Conservation (phyloP, 2,113 vertebrate species). For the Chlamydotis undulata region DNA sequence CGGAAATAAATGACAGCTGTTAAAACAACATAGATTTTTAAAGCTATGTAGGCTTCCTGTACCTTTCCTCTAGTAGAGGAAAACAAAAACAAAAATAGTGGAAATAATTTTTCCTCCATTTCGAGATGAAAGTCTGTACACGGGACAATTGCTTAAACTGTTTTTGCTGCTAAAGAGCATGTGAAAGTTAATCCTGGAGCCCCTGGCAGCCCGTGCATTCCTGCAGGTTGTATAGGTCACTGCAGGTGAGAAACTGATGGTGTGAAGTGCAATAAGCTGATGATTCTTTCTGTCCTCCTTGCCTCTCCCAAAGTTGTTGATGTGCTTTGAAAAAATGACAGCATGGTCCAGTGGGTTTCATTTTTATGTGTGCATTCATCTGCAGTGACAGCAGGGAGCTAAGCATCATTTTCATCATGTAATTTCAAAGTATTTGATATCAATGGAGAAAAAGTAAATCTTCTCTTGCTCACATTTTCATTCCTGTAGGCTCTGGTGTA, state of each 20-base stretch:
- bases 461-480: background rate
- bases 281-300: background rate
- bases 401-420: background rate
- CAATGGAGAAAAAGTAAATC: background rate
- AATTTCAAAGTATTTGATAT: background rate
- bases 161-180: background rate
- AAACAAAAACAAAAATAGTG: background rate
- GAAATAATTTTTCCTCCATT: background rate
- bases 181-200: background rate
- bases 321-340: background rate
- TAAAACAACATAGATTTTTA: background rate
- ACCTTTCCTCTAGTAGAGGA: background rate
- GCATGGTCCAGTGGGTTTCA: background rate
- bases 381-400: background rate
- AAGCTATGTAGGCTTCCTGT: background rate
- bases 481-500: background rate
- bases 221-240: background rate
- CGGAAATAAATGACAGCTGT: background rate
- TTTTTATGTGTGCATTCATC: slow-evolving; percentile 8
- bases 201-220: background rate
- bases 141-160: background rate
- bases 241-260: background rate
- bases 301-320: background rate
- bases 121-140: background rate
- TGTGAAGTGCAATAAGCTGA: background rate